phyloP scores from a whole-genome alignment of 1,140 invertebrate genomes.

The Mycetomoellerius zeteki region DNA sequence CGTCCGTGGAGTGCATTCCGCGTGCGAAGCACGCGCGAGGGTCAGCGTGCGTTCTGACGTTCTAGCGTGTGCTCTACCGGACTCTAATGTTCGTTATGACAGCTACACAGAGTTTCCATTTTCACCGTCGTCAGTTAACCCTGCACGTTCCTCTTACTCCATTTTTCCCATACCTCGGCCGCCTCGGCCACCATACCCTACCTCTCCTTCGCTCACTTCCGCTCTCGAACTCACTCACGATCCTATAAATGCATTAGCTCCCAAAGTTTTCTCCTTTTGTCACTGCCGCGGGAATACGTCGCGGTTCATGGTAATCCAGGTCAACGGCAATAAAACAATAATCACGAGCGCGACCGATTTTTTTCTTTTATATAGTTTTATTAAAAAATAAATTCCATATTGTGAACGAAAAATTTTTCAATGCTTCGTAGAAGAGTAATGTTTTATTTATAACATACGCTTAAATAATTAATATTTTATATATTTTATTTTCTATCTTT shows the following conservation, averaged over 20 bases:
- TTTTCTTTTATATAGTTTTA: constrained; percentile 19
- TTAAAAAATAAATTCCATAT: constrained; percentile 10
- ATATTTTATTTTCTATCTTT: not conserved
- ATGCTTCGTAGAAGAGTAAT: constrained; percentile 3
- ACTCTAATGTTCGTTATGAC: constrained; percentile 82
- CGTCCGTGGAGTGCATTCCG: constrained; percentile 64
- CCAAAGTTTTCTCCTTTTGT: constrained; percentile 67
- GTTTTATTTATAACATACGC: not conserved
- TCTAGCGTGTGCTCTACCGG: constrained; percentile 25
- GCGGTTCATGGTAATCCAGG: constrained; percentile 15
- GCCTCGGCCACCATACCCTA: not conserved
- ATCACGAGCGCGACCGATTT: not conserved
- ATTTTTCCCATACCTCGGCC: constrained; percentile 58
- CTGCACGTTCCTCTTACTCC: constrained; percentile 73
- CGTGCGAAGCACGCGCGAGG: constrained; percentile 35
- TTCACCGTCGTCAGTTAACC: constrained; percentile 76
- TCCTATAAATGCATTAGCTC: constrained; percentile 67
- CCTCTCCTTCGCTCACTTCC: constrained; percentile 4
- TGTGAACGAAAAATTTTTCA: constrained; percentile 27
- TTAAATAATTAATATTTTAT: not conserved
- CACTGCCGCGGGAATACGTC: not conserved
- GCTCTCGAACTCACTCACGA: constrained; percentile 28
- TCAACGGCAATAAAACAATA: constrained; percentile 23
- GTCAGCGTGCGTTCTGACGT: constrained; percentile 52
- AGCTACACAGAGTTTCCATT: constrained; percentile 84